These are phyloP conservation scores for Opisthograptis luteolata DNA, from an alignment of 2,888 invertebrate species.

Conservation along the genomic window DNA sequence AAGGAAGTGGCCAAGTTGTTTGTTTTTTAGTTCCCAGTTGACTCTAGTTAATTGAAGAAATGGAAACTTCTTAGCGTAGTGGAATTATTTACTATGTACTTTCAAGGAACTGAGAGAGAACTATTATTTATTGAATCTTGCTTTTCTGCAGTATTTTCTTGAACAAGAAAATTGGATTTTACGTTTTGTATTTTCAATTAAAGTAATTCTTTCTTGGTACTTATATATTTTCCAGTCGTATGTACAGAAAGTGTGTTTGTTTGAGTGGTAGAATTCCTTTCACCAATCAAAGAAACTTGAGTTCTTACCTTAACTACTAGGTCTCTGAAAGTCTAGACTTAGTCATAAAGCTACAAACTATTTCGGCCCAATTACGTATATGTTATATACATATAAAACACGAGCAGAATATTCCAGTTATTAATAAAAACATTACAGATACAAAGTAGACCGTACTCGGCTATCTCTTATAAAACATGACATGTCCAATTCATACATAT, in stretches of 20 bases:
- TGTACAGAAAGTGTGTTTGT: too few species aligned
- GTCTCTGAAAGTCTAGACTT: too few species aligned
- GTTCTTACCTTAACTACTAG: too few species aligned
- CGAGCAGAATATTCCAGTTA: too few species aligned
- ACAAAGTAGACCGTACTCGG: background rate
- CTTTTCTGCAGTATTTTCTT: background rate
- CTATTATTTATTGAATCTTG: conserved; percentile 1
- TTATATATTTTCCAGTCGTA: too few species aligned
- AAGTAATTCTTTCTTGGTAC: background rate
- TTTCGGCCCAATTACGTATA: too few species aligned
- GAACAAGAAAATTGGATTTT: background rate
- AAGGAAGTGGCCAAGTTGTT: conserved; percentile 4
- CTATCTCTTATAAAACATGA: conserved; percentile 22
- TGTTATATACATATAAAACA: too few species aligned
- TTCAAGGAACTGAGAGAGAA: background rate
- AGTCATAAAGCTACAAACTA: too few species aligned
- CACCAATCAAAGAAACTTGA: too few species aligned
- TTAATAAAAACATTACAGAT: conserved; percentile 8
- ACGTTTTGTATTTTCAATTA: background rate
- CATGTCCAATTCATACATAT: conserved; percentile 63
- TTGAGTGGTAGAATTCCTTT: too few species aligned
- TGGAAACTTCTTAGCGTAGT: background rate
- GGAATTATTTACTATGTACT: background rate
- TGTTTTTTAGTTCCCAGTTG: conserved; percentile 12
- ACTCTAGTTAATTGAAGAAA: conserved; percentile 11